phyloP scores from a whole-genome alignment of 2,888 invertebrate species.

The Terebella lapidaria region DNA sequence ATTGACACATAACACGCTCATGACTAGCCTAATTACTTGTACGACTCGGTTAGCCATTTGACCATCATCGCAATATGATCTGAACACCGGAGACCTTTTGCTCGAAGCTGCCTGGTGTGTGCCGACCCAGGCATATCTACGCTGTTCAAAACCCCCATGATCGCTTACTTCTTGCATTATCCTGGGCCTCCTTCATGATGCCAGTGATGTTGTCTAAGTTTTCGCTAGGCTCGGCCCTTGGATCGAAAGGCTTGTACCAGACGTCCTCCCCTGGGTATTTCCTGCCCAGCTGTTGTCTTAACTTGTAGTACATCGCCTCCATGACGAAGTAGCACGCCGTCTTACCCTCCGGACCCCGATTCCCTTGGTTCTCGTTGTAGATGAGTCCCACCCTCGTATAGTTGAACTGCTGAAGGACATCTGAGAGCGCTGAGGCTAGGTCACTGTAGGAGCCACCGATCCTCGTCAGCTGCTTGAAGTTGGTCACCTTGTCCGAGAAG shows the following conservation, averaged over 20 bases:
- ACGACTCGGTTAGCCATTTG: no score
- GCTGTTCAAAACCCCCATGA: no score
- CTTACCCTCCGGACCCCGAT: constrained; percentile 22
- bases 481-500: constrained; percentile 37
- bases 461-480: constrained; percentile 71
- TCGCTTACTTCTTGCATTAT: background rate
- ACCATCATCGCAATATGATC: no score
- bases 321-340: constrained; percentile 68
- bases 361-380: constrained; percentile 30
- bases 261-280: background rate
- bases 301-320: constrained; percentile 63
- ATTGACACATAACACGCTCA: no score
- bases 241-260: background rate
- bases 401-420: constrained; percentile 31
- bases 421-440: constrained; percentile 33
- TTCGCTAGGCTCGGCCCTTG: background rate
- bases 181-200: background rate
- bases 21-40: no score
- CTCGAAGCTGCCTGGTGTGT: no score
- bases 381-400: constrained; percentile 40
- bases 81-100: no score
- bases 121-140: no score
- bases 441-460: constrained; percentile 39
- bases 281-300: constrained; percentile 46
- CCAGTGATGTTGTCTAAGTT: background rate